These are phyloP conservation scores for Scaptomyza caliginosa DNA, from an alignment of 2,888 invertebrate species.

Conservation along the genomic window DNA sequence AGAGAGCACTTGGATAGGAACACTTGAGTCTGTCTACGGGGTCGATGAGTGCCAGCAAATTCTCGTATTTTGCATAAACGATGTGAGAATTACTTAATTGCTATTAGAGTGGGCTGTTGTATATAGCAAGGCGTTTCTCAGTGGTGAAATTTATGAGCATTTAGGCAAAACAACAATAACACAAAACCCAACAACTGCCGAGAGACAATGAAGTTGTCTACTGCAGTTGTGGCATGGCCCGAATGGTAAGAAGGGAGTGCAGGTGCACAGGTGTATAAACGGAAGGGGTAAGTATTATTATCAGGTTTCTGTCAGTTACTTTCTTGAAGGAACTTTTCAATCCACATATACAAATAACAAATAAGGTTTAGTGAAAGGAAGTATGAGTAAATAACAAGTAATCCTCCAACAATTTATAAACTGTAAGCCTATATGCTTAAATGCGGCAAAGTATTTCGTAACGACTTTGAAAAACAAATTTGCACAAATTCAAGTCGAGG, in stretches of 20 bases:
- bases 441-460: constrained; percentile 51
- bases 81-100: constrained; percentile 80
- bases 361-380: too few relatives aligned
- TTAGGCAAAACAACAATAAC: constrained; percentile 34
- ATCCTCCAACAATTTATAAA: not conserved
- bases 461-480: constrained; percentile 75
- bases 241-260: constrained; percentile 11
- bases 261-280: constrained; percentile 18
- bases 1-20: constrained; percentile 2
- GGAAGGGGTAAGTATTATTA: constrained; percentile 17
- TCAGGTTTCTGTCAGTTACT: constrained; percentile 18
- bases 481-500: constrained; percentile 46
- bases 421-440: constrained; percentile 1
- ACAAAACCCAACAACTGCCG: constrained; percentile 6
- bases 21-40: not conserved
- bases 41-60: constrained; percentile 36
- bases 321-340: not conserved
- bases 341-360: constrained; percentile 6
- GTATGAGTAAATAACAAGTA: too few relatives aligned
- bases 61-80: constrained; percentile 75
- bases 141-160: constrained; percentile 63
- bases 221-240: constrained; percentile 38
- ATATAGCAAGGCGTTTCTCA: constrained; percentile 19
- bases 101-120: constrained; percentile 42
- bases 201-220: constrained; percentile 73